Conservation (phyloP, 2,888 invertebrate genomes). For the Halictus ligatus region DNA sequence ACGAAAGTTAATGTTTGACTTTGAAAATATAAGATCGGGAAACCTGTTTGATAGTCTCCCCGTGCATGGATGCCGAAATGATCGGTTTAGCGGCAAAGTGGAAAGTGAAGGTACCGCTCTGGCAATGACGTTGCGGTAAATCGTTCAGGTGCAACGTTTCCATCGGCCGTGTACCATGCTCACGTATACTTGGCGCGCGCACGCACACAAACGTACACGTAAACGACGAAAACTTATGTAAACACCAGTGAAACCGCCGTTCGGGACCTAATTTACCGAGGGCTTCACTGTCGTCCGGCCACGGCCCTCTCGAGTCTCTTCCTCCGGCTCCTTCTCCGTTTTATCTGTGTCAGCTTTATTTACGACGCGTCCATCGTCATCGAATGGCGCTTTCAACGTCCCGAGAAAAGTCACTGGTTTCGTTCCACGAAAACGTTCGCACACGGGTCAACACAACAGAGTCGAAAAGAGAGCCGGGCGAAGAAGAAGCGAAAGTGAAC, state of each 20-base stretch:
- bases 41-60: slow-evolving; percentile 4
- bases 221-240: slow-evolving; percentile 63
- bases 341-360: slow-evolving; percentile 56
- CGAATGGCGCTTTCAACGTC: slow-evolving; percentile 18
- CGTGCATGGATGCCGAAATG: slow-evolving; percentile 59
- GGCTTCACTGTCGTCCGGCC: slow-evolving; percentile 30
- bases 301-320: slow-evolving; percentile 26
- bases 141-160: slow-evolving; percentile 73
- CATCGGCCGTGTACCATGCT: slow-evolving; percentile 60
- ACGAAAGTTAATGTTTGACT: background rate
- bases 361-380: slow-evolving; percentile 2
- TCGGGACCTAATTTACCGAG: slow-evolving; percentile 53
- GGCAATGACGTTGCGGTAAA: slow-evolving; percentile 77
- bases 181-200: slow-evolving; percentile 33
- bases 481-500: background rate
- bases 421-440: background rate
- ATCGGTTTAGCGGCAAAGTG: slow-evolving; percentile 74
- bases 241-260: slow-evolving; percentile 65
- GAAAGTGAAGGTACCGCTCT: slow-evolving; percentile 82
- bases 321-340: slow-evolving; percentile 26
- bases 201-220: slow-evolving; percentile 33
- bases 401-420: slow-evolving; percentile 10
- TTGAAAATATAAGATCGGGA: slow-evolving; percentile 5
- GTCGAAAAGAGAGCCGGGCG: background rate
- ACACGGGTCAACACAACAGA: background rate